Evolutionary conservation across 2,888 invertebrate genomes (phyloP).

Genomic region (Drosophila macrospina): DNA sequence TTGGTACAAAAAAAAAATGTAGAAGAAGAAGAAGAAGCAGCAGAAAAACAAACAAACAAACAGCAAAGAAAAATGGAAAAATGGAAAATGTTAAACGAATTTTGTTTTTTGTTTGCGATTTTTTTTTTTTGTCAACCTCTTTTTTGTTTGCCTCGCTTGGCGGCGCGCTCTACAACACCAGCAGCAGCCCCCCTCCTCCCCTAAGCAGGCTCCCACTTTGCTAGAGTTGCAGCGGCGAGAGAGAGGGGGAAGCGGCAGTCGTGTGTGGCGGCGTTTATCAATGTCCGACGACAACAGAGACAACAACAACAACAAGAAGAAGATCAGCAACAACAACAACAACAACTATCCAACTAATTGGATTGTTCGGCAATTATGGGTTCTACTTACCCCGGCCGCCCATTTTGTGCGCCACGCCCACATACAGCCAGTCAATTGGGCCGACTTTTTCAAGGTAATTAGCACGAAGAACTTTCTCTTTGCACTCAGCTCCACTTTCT

Average conservation of each 20-base stretch:
- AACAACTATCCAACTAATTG: neutral
- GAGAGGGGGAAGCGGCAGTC: too few species aligned
- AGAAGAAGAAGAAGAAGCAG: neutral
- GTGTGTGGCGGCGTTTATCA: too few species aligned
- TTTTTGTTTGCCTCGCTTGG: slow-evolving; percentile 74
- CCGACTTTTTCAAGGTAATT: slow-evolving; percentile 73
- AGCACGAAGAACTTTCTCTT: too few species aligned
- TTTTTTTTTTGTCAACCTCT: slow-evolving; percentile 61
- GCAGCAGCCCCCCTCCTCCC: slow-evolving; percentile 25
- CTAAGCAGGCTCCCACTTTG: too few species aligned
- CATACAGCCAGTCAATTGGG: slow-evolving; percentile 47
- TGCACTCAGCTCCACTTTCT: too few species aligned
- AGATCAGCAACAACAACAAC: neutral
- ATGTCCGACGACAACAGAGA: slow-evolving; percentile 2
- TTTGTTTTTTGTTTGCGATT: too few species aligned
- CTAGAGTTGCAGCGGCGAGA: too few species aligned
- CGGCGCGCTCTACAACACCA: slow-evolving; percentile 18
- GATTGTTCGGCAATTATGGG: slow-evolving; percentile 3
- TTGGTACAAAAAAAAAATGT: slow-evolving; percentile 22
- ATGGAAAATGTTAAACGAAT: too few species aligned
- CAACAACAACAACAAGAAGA: slow-evolving; percentile 1
- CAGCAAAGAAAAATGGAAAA: too few species aligned
- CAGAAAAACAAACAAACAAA: too few species aligned
- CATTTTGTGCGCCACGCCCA: slow-evolving; percentile 47
- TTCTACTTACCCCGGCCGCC: slow-evolving; percentile 15